Evolutionary conservation across 2,797 vertebrate genomes (phyloP).

Genomic region (Pseudocheirus occidentalis): DNA sequence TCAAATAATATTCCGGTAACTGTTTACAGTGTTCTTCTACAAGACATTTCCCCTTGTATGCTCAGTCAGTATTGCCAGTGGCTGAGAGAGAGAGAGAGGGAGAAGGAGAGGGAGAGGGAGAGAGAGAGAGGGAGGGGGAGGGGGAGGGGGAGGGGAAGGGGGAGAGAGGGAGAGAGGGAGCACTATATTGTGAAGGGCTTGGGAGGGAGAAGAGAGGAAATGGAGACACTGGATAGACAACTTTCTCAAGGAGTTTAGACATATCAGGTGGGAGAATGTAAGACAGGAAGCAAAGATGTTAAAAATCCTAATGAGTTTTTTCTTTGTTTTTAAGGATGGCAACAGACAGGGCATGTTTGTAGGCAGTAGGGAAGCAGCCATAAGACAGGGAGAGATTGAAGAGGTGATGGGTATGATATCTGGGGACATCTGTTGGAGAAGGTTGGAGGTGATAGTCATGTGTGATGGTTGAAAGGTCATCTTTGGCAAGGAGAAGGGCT

Average conservation of each 20-base stretch:
- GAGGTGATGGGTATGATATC: background rate
- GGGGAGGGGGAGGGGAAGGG: too few species aligned
- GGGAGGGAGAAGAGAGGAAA: conserved; percentile 2
- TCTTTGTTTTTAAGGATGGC: background rate
- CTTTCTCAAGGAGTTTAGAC: conserved; percentile 9
- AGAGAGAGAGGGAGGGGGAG: too few species aligned
- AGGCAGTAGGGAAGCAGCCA: background rate
- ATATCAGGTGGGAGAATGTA: background rate
- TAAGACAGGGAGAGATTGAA: background rate
- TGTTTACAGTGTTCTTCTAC: background rate
- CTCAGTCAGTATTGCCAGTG: background rate
- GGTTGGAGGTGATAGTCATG: background rate
- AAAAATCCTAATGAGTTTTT: background rate
- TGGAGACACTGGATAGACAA: background rate
- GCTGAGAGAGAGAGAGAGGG: too few species aligned
- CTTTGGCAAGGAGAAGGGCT: background rate
- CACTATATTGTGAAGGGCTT: background rate
- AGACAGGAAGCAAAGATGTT: background rate
- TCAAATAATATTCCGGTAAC: background rate
- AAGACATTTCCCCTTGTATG: background rate
- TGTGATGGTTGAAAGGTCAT: too few species aligned
- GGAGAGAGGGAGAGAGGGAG: too few species aligned
- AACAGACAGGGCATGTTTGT: background rate
- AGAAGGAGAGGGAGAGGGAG: too few species aligned
- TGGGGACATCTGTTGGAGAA: background rate